A percentile compares a stretch with the other conserved stretches of the same genome.
phyloP scores from a whole-genome alignment of 2,888 invertebrate species.

The Phrixothrix hirtus region DNA sequence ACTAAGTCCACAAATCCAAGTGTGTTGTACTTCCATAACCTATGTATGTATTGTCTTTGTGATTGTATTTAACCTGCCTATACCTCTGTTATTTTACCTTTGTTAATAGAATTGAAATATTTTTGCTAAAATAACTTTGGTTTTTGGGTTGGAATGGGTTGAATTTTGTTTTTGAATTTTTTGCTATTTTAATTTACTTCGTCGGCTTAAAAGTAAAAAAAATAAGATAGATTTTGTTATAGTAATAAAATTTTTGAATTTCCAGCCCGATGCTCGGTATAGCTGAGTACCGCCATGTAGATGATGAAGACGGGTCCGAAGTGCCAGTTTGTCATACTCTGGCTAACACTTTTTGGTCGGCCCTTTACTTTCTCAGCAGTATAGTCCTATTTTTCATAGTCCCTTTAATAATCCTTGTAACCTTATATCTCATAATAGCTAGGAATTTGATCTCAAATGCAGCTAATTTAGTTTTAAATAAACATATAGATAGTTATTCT shows the following conservation, averaged over 20 bases:
- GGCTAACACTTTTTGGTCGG: conserved; percentile 75
- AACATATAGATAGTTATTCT: conserved; percentile 72
- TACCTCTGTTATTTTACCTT: conserved; percentile 23
- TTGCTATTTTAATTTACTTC: conserved; percentile 12
- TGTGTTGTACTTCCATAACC: conserved; percentile 22
- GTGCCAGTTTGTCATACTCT: conserved; percentile 79
- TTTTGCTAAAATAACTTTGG: conserved; percentile 24
- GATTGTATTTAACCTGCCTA: conserved; percentile 22
- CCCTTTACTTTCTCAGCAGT: conserved; percentile 77
- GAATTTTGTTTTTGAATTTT: conserved; percentile 21
- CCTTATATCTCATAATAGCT: conserved; percentile 82
- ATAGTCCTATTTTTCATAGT: conserved; percentile 79
- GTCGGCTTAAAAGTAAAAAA: neutral
- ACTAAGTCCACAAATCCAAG: too few species aligned
- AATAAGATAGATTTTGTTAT: conserved; percentile 2
- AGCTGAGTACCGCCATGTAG: conserved; percentile 71
- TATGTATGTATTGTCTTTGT: conserved; percentile 27
- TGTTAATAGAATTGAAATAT: conserved; percentile 15
- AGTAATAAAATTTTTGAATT: conserved; percentile 53
- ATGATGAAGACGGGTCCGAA: conserved; percentile 70
- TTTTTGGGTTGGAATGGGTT: conserved; percentile 44
- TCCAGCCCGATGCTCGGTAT: conserved; percentile 79
- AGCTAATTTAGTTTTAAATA: conserved; percentile 70
- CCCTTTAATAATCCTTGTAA: conserved; percentile 77
- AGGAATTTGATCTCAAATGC: conserved; percentile 75